Base-by-base conservation (phyloP, 2,113 vertebrate species). In the Butorides virescens region DNA sequence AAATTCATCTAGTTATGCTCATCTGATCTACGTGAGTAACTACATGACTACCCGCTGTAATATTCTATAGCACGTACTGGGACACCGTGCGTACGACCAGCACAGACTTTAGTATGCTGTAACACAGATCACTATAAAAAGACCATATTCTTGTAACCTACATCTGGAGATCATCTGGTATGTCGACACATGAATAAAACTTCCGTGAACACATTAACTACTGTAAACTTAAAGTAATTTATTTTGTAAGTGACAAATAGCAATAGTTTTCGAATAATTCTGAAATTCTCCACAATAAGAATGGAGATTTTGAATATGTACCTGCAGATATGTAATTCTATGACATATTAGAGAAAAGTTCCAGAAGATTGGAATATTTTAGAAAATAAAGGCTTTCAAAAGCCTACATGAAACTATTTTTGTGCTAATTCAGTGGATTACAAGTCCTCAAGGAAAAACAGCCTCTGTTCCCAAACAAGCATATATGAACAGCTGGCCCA, bases 401-500 rank as follows among this genome's bases (percentile, higher is more conserved):
- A 82, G 73, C 62, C 58, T 78, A 49, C 10, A 76, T 66, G 62
- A 52, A 91, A 66, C 15, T 76, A 34, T 5, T 91, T 84, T 53
- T 90, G 39, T 90, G 49, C 36, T 87, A 50, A 65, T 86, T 92
- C 42, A 68, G 15, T 61, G 62, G 58, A 81, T 92, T 85, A 84
- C 44, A 89, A 89, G 50, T 58, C 80, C 92, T 75, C 32, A 63
- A 91, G 66, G 62, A 78, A 91, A 91, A 92, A 37, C 46, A 91
- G 89, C 70, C 67, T 71, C 84, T 89, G 50, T 55, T 87, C 80
- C 80, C 91, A 91, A 92, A 95, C 86, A 86, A 70, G 76, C 39
- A 32, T 7, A 34, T 4, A 78, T 3, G 79, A 94, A 96, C 96
- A 97, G 96, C 95, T 96, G 96, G 88, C 72, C 39, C 83, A 89